Evolutionary conservation across 1,140 invertebrate genomes (phyloP).

Genomic region (Drosophila athabasca): DNA sequence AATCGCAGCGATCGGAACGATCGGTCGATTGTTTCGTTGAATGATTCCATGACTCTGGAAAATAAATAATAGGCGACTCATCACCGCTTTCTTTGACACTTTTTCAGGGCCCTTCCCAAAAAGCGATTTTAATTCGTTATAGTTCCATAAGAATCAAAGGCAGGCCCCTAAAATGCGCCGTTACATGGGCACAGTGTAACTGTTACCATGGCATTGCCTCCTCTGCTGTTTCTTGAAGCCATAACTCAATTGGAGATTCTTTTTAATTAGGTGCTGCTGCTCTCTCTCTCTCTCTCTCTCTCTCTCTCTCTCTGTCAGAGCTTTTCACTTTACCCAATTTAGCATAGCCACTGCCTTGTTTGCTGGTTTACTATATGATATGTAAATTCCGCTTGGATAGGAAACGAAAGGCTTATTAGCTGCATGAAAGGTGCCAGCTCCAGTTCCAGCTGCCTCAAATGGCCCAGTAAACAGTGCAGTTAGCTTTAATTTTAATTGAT

Average conservation of each 20-base stretch:
- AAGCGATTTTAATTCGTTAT: background rate
- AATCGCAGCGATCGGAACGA: background rate
- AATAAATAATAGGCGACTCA: conserved; percentile 24
- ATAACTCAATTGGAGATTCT: conserved; percentile 58
- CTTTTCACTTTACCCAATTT: conserved; percentile 69
- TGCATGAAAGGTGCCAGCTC: conserved; percentile 62
- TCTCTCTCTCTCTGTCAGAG: conserved; percentile 31
- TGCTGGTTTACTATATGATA: conserved; percentile 14
- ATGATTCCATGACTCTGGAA: conserved; percentile 20
- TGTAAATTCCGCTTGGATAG: conserved; percentile 51
- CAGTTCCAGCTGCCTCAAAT: conserved; percentile 43
- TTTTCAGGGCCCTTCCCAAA: conserved; percentile 25
- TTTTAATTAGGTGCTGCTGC: conserved; percentile 65
- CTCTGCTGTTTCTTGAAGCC: conserved; percentile 28
- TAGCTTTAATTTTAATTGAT: conserved; percentile 75
- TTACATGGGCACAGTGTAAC: conserved; percentile 32
- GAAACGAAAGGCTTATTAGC: conserved; percentile 57
- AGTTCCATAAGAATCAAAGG: conserved; percentile 17
- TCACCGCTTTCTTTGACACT: conserved; percentile 46
- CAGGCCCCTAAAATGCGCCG: conserved; percentile 25
- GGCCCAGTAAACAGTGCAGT: conserved; percentile 70
- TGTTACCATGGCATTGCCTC: conserved; percentile 31
- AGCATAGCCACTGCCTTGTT: conserved; percentile 34
- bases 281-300: conserved; percentile 8
- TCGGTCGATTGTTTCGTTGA: conserved; percentile 15